Percentiles rank a stretch among this genome's conserved stretches.
Evolutionary conservation across 1,140 invertebrate species (phyloP).

Genomic region (Caenorhabditis briggsae): DNA sequence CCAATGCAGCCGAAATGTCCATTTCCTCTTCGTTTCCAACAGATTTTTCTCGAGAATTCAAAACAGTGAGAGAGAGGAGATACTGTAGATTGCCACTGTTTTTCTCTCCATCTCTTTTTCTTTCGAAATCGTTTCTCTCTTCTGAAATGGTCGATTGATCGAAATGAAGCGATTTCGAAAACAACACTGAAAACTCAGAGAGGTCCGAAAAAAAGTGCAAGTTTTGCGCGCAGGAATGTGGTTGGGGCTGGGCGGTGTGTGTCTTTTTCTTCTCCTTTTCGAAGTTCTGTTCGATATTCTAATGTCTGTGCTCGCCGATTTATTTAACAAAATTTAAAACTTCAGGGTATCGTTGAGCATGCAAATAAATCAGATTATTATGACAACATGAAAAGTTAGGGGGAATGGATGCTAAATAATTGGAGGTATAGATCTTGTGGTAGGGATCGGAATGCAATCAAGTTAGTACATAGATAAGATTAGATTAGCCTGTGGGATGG

Average conservation of each 20-base stretch:
- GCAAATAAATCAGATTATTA: slow-evolving; percentile 55
- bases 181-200: slow-evolving; percentile 27
- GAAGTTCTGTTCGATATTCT: slow-evolving; percentile 4
- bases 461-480: slow-evolving; percentile 42
- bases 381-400: slow-evolving; percentile 43
- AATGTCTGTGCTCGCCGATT: slow-evolving; percentile 34
- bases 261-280: neutral
- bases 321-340: slow-evolving; percentile 54
- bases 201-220: neutral
- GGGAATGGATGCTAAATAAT: too few species aligned
- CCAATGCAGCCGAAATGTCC: too few species aligned
- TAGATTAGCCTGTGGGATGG: slow-evolving; percentile 40
- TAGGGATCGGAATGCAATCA: slow-evolving; percentile 2
- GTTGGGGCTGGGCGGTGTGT: slow-evolving; percentile 9
- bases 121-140: neutral
- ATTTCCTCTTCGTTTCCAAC: too few species aligned
- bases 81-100: neutral
- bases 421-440: neutral
- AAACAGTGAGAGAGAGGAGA: too few species aligned
- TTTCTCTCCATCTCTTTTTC: neutral
- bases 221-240: neutral
- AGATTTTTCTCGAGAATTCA: slow-evolving; percentile 2
- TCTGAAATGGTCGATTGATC: slow-evolving; percentile 11
- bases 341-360: slow-evolving; percentile 46
- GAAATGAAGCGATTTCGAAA: slow-evolving; percentile 1